Evolutionary conservation across 2,113 vertebrate species (phyloP).

Genomic region (Vicugna pacos): DNA sequence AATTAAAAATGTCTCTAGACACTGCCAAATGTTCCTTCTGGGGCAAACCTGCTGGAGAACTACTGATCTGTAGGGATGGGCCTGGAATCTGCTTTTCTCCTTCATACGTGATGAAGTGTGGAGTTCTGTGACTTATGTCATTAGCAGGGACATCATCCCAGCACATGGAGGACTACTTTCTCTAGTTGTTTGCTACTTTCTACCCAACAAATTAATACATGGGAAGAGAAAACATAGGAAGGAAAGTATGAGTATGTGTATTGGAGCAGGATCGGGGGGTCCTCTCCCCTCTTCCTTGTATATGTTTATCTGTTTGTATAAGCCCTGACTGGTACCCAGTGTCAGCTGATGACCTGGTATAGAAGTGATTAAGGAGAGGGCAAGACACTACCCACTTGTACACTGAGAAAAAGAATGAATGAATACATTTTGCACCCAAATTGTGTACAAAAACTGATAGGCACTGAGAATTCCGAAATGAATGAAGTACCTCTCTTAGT

Average conservation of each 20-base stretch:
- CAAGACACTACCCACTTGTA: not conserved
- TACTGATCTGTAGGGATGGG: not conserved
- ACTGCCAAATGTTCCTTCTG: not conserved
- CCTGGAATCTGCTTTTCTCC: not conserved
- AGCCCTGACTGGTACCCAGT: not conserved
- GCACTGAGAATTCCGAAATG: not conserved
- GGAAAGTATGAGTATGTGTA: not conserved
- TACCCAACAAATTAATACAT: not conserved
- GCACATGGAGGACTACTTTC: not conserved
- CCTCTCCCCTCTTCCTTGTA: not conserved
- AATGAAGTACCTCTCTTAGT: not conserved
- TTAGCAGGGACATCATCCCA: not conserved
- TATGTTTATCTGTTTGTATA: not conserved
- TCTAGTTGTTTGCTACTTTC: not conserved
- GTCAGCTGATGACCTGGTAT: not conserved
- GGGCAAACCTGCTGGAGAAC: not conserved
- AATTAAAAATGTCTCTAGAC: not conserved
- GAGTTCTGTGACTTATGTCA: not conserved
- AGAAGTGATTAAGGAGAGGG: not conserved
- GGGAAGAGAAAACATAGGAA: not conserved
- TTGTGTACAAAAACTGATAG: not conserved
- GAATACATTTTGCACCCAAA: not conserved
- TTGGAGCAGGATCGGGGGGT: rapidly evolving
- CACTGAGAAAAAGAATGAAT: not conserved
- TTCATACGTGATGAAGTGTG: not conserved